Conservation (phyloP, 2,888 invertebrate genomes). For the Sinodicranocentrus sp. region DNA sequence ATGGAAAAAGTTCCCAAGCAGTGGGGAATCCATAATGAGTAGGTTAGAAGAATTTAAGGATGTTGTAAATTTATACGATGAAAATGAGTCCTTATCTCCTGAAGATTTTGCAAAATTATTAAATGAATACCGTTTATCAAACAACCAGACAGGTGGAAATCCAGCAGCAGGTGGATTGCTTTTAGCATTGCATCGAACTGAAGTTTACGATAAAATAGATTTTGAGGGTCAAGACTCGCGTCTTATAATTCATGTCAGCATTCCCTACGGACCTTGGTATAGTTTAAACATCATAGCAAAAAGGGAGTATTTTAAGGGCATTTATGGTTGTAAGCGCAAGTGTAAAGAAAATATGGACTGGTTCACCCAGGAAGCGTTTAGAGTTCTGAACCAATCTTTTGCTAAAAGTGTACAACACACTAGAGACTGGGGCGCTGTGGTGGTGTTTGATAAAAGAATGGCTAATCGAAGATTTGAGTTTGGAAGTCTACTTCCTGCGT, state of each 20-base stretch:
- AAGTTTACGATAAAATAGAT: not conserved
- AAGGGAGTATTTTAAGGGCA: not conserved
- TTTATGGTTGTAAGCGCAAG: not conserved
- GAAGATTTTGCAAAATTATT: too few relatives aligned
- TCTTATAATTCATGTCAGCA: conserved; percentile 59
- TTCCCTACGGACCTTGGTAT: conserved; percentile 58
- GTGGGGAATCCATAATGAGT: not conserved
- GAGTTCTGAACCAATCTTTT: conserved; percentile 72
- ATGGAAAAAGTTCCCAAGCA: not conserved
- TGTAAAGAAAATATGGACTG: conserved; percentile 32
- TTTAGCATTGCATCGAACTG: not conserved
- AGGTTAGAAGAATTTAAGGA: not conserved
- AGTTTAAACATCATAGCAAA: conserved; percentile 9
- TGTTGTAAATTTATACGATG: not conserved
- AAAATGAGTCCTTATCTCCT: too few relatives aligned
- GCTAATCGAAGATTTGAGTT: not conserved
- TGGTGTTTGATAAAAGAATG: conserved; percentile 67
- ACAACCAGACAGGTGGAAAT: not conserved
- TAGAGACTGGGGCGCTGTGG: conserved; percentile 70
- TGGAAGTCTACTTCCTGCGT: not conserved
- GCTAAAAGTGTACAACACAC: conserved; percentile 68
- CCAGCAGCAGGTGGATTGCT: not conserved
- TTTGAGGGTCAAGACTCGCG: not conserved
- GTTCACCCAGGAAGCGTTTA: conserved; percentile 68
- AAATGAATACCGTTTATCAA: too few relatives aligned